These are phyloP conservation scores for Triplophysa bombifrons DNA, from an alignment of 2,797 vertebrate species.

Conservation along the genomic window DNA sequence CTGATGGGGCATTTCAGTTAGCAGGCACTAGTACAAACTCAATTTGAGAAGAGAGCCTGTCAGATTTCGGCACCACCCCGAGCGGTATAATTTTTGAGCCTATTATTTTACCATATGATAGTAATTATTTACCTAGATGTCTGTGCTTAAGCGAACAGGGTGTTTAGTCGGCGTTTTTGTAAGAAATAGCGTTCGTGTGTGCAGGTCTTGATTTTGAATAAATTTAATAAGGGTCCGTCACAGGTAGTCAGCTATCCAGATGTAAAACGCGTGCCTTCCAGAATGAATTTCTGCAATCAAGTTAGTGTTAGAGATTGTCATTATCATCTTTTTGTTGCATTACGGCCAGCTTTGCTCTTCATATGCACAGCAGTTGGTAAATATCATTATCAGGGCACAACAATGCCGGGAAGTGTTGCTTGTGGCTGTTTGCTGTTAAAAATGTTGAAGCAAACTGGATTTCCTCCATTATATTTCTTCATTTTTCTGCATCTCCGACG, in stretches of 20 bases:
- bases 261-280: conserved; percentile 61
- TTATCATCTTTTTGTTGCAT: conserved; percentile 70
- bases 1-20: conserved; percentile 55
- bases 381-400: conserved; percentile 71
- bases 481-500: conserved; percentile 75
- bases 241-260: conserved; percentile 66
- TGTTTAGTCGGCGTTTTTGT: conserved; percentile 74
- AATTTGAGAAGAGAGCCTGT: conserved; percentile 57
- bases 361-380: conserved; percentile 50
- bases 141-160: conserved; percentile 75
- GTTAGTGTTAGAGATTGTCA: conserved; percentile 80
- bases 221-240: conserved; percentile 71
- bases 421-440: conserved; percentile 73
- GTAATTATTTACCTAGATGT: conserved; percentile 82
- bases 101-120: conserved; percentile 80
- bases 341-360: conserved; percentile 55
- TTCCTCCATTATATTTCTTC: conserved; percentile 76
- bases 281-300: conserved; percentile 73
- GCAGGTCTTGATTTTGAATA: conserved; percentile 72
- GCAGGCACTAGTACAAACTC: conserved; percentile 57
- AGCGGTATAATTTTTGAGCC: conserved; percentile 75
- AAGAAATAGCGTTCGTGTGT: conserved; percentile 57
- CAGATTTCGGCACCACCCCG: conserved; percentile 77
- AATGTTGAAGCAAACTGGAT: conserved; percentile 68
- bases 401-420: conserved; percentile 67